Evolutionary conservation across 2,888 invertebrate species (phyloP), one percentile per base, ranked within the genome.

Genomic region (Automeris io): DNA sequence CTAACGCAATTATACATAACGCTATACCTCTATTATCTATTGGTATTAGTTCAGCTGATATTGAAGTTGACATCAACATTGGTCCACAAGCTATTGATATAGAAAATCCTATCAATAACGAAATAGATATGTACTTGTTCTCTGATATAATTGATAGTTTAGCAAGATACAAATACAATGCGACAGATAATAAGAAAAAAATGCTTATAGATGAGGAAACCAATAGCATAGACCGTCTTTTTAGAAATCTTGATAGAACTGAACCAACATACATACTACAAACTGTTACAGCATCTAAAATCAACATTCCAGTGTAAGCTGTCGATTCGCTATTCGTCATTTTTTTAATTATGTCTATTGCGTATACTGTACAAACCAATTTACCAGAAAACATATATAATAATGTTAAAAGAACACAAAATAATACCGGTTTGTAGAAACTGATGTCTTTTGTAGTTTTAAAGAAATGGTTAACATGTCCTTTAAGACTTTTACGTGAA

Each of bases 201-300:
- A 49, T 45, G 7, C 46, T 54, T 5, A 57, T 22, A 3, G 48
- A 25, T 1, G 64, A 49, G 0, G 61, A 33, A 0, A 34, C 31
- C 2, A 70, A 33, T 1, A 73, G 43, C 11, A 70, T 44, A 1
- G 51, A 36, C 13, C 66, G 51, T 31, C 64, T 46, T 41, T 50
- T 66, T 0, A 61, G 11, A 9, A 41, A 32, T 42, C 47, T 66
- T 0, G 57, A 43, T 33, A 64, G 18, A 11, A 35, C 2, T 18
- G 56, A 47, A 13, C 61, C 59, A 0, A 48, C 3, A 32, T 66
- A 69, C 59, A 62, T 61, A 32, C 64, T 54, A 0, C 51, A n/a
- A 2, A 73, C 56, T 5, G 70, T 65, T 0, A 71, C 41, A 1
- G 65, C 74, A 32, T 73, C 72, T 33, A 73, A 43, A 24, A 69